Base-by-base conservation (phyloP, 2,113 vertebrate species). In the Poicephalus gulielmi region DNA sequence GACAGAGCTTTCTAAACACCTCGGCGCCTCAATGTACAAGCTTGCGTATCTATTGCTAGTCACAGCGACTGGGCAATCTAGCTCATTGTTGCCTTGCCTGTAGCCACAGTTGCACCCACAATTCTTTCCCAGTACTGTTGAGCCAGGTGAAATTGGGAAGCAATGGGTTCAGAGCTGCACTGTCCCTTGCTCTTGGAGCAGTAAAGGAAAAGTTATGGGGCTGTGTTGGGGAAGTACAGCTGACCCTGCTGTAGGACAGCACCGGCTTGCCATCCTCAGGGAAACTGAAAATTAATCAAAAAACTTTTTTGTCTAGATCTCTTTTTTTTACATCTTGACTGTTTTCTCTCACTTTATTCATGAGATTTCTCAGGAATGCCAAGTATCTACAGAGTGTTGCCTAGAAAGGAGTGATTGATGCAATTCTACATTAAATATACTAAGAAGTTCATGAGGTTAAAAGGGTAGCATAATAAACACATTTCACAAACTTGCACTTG, bases 391-490 rank as follows among this genome's bases (percentile, higher is more conserved):
- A 25, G 52, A 67, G 37, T 17, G 33, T 62, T 88, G 77, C 41
- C 71, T 75, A 33, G 55, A 85, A 88, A 73, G 75, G 39, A 94
- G 33, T 90, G 84, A 96, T 94, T 68, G 68, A 94, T 95, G 64
- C 25, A 93, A 47, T 94, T 94, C 75, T 69, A 53, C 16, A 35
- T 86, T 68, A 94, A 91, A 92, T 94, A 94, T 37, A 94, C 77
- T 62, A 63, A 94, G 86, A 6, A 88, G 80, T 74, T 92, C 90
- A 87, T 64, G 47, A 90, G 95, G 88, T 97, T 97, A 97, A 96
- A 94, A 96, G 94, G 86, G 92, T 94, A 95, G 79, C 66, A 95
- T 94, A 96, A 96, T 92, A 97, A 97, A 96, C 80, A 71, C 77
- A 86, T 96, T 95, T 95, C 90, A 86, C 76, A 94, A 95, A 92